Conservation (phyloP, 1,140 invertebrate genomes). For the Aphis craccivora region DNA sequence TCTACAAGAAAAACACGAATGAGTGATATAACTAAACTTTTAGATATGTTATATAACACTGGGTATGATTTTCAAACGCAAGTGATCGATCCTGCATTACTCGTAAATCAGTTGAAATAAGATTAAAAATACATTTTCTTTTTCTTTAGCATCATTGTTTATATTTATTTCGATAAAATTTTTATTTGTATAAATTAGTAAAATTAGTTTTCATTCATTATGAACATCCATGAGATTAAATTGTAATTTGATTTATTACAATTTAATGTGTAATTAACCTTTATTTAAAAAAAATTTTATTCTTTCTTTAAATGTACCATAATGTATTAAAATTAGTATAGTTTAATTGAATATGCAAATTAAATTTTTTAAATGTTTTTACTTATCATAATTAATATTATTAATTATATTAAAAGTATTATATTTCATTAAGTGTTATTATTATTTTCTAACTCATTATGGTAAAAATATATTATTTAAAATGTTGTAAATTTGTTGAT, state of each 20-base stretch:
- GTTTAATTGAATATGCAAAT: not conserved
- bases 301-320: not conserved
- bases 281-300: not conserved
- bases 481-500: too few relatives aligned
- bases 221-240: not conserved
- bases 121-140: not conserved
- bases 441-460: too few relatives aligned
- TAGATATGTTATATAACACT: not conserved
- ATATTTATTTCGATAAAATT: not conserved
- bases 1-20: constrained; percentile 31
- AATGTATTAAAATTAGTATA: not conserved
- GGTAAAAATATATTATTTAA: too few relatives aligned
- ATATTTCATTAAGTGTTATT: too few relatives aligned
- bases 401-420: too few relatives aligned
- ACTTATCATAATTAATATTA: too few relatives aligned
- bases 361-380: too few relatives aligned
- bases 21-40: not conserved
- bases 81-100: not conserved
- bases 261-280: not conserved
- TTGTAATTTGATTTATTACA: not conserved
- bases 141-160: not conserved
- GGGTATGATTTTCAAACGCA: too few relatives aligned
- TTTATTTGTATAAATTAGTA: not conserved
- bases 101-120: not conserved
- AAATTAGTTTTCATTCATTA: too few relatives aligned